phyloP scores from a whole-genome alignment of 2,888 invertebrate genomes.

The Ctenicera cuprea region DNA sequence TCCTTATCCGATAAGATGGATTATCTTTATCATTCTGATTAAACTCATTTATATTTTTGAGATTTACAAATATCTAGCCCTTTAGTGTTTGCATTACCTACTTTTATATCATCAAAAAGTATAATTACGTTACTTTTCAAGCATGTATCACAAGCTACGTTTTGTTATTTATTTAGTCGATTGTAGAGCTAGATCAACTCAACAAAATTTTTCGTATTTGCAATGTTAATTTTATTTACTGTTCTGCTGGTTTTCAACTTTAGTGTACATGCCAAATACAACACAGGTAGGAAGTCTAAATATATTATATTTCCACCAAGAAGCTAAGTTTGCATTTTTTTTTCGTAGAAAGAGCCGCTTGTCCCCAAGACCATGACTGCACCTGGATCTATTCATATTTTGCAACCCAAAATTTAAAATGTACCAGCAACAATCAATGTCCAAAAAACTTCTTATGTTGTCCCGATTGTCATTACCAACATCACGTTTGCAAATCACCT shows the following conservation, averaged over 20 bases:
- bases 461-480: conserved; percentile 33
- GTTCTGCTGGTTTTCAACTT: neutral
- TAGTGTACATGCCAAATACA: neutral
- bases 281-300: neutral
- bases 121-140: neutral
- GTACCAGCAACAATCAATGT: conserved; percentile 34
- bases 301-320: neutral
- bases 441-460: conserved; percentile 38
- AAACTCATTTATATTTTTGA: neutral
- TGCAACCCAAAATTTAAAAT: conserved; percentile 21
- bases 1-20: conserved; percentile 6
- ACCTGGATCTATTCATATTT: conserved; percentile 12
- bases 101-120: conserved; percentile 15
- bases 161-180: neutral
- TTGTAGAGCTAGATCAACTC: too few relatives aligned
- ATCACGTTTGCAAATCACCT: conserved; percentile 36
- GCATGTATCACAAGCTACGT: neutral
- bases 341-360: conserved; percentile 4
- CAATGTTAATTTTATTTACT: neutral
- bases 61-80: neutral
- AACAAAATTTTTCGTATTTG: too few relatives aligned
- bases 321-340: neutral
- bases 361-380: neutral
- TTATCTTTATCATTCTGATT: conserved; percentile 7
- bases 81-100: conserved; percentile 10